These are phyloP conservation scores for Mizuhopecten yessoensis DNA, from an alignment of 1,140 invertebrate species.

Conservation along the genomic window DNA sequence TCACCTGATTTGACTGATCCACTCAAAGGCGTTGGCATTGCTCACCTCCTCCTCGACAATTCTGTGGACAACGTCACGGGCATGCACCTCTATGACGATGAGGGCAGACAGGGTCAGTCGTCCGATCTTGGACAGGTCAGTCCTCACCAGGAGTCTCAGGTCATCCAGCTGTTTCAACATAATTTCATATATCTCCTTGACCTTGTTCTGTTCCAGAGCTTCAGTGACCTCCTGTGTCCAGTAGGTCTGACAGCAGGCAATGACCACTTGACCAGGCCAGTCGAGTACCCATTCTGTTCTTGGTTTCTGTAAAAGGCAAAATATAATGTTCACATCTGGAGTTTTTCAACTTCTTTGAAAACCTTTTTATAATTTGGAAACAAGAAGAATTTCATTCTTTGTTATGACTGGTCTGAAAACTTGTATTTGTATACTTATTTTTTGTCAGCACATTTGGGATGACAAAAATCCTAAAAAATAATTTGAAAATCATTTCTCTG, in stretches of 20 bases:
- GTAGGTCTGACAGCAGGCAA: slow-evolving; percentile 83
- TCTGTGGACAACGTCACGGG: slow-evolving; percentile 83
- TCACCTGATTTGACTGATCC: slow-evolving; percentile 83
- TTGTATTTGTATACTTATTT: no score
- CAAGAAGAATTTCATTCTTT: no score
- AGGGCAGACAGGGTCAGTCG: slow-evolving; percentile 84
- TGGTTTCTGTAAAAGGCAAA: slow-evolving; percentile 78
- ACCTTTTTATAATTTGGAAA: no score
- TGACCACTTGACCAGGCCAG: slow-evolving; percentile 91
- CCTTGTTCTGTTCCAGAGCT: slow-evolving; percentile 76
- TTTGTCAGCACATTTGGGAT: no score
- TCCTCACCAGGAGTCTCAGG: slow-evolving; percentile 82
- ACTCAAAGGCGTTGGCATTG: slow-evolving; percentile 84
- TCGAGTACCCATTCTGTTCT: slow-evolving; percentile 89
- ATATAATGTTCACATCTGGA: background rate
- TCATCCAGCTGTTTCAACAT: slow-evolving; percentile 81
- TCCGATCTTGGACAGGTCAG: slow-evolving; percentile 81
- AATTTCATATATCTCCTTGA: slow-evolving; percentile 57
- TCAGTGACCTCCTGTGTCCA: slow-evolving; percentile 83
- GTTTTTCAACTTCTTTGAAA: no score
- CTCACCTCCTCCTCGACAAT: slow-evolving; percentile 82
- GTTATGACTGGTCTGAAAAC: no score
- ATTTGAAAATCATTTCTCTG: no score
- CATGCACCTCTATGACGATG: slow-evolving; percentile 84
- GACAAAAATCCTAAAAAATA: no score